Conservation (phyloP, 2,888 invertebrate genomes). For the Eumacrocentrus americanus region DNA sequence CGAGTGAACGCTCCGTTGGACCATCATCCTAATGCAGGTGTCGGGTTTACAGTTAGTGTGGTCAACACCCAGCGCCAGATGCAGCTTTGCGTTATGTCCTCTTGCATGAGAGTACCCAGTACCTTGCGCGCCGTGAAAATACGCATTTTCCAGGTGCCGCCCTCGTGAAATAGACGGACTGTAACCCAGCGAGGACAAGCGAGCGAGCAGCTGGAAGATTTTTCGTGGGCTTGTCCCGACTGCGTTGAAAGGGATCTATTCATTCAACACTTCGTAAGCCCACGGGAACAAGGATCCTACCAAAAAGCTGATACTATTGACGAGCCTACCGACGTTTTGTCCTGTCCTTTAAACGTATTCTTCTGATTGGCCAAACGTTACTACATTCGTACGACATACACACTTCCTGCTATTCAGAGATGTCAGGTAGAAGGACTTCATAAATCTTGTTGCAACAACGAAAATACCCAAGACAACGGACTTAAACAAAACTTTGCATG, state of each 20-base stretch:
- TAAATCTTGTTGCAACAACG: slow-evolving; percentile 7
- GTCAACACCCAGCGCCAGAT: slow-evolving; percentile 28
- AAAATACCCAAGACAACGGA: background rate
- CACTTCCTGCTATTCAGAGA: slow-evolving; percentile 16
- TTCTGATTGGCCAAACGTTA: slow-evolving; percentile 35
- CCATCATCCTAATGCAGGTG: slow-evolving; percentile 30
- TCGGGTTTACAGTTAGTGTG: slow-evolving; percentile 16
- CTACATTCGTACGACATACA: slow-evolving; percentile 7
- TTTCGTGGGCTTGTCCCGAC: slow-evolving; percentile 19
- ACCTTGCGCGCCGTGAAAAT: slow-evolving; percentile 32
- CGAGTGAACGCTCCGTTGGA: background rate
- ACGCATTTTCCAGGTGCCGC: slow-evolving; percentile 39
- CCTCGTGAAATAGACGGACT: slow-evolving; percentile 30
- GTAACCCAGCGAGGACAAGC: slow-evolving; percentile 10
- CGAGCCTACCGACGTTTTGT: slow-evolving; percentile 27
- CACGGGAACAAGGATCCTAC: slow-evolving; percentile 28
- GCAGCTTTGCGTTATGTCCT: slow-evolving; percentile 21
- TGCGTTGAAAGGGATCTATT: slow-evolving; percentile 34
- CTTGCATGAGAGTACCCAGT: slow-evolving; percentile 17
- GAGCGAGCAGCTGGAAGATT: slow-evolving; percentile 34
- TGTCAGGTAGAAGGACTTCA: background rate
- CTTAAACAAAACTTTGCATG: no score
- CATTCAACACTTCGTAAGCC: slow-evolving; percentile 38
- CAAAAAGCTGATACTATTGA: slow-evolving; percentile 30
- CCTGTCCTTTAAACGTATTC: slow-evolving; percentile 33